A percentile compares a stretch with the other conserved stretches of the same genome.
Evolutionary conservation across 2,797 vertebrate species (phyloP).

Genomic region (Lycodopsis pacificus): DNA sequence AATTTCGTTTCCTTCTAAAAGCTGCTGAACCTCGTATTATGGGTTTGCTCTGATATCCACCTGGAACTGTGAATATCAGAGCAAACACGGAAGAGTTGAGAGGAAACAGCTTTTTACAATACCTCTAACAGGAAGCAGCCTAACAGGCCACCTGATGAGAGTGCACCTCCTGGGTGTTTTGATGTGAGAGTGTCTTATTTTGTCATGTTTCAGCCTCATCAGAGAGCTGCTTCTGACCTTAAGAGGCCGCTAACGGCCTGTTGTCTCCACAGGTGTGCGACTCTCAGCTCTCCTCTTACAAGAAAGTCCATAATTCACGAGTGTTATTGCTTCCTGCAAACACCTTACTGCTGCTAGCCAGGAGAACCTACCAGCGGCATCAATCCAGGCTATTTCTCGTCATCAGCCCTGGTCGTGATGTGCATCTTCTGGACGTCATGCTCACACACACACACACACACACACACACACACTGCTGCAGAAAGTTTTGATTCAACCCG

Average conservation of each 20-base stretch:
- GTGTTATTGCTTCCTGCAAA: slow-evolving; percentile 56
- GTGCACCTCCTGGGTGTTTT: slow-evolving; percentile 53
- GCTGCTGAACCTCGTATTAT: slow-evolving; percentile 25
- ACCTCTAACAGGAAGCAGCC: slow-evolving; percentile 26
- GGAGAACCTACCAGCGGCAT: slow-evolving; percentile 40
- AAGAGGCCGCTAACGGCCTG: slow-evolving; percentile 60
- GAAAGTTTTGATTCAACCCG: slow-evolving; percentile 25
- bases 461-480: background rate
- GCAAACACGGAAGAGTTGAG: slow-evolving; percentile 1
- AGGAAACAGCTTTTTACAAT: slow-evolving; percentile 3
- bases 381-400: slow-evolving; percentile 50
- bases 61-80: slow-evolving; percentile 12
- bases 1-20: slow-evolving; percentile 36
- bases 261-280: slow-evolving; percentile 63
- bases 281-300: slow-evolving; percentile 53
- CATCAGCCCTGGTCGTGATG: slow-evolving; percentile 17
- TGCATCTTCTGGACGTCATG: slow-evolving; percentile 22
- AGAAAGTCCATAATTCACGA: slow-evolving; percentile 65
- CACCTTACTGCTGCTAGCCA: slow-evolving; percentile 27
- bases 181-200: slow-evolving; percentile 43
- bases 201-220: slow-evolving; percentile 63
- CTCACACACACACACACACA: background rate
- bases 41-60: background rate
- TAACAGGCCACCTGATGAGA: slow-evolving; percentile 45
- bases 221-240: slow-evolving; percentile 62